These are phyloP conservation scores for Spilarctia lutea DNA, from an alignment of 2,888 invertebrate species.

Conservation along the genomic window DNA sequence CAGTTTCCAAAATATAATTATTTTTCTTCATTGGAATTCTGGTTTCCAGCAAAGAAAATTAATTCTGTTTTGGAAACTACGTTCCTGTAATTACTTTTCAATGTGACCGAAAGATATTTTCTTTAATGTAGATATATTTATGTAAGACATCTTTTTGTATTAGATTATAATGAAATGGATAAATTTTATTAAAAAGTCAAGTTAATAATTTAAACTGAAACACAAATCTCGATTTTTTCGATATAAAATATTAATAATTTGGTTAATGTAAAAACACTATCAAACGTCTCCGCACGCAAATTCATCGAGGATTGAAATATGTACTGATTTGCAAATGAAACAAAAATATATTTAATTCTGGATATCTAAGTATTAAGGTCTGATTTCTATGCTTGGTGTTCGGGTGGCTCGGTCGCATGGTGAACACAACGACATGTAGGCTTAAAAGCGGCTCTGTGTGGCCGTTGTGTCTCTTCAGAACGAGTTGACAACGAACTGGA, in stretches of 20 bases:
- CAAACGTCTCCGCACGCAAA: not conserved
- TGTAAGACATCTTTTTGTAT: not conserved
- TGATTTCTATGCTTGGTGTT: slow-evolving; percentile 86
- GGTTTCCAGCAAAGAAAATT: too few relatives aligned
- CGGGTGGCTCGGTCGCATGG: slow-evolving; percentile 64
- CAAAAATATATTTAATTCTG: not conserved
- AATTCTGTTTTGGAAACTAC: not conserved
- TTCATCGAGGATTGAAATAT: slow-evolving; percentile 36
- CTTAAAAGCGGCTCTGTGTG: slow-evolving; percentile 86
- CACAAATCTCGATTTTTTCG: not conserved
- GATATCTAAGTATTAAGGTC: slow-evolving; percentile 63
- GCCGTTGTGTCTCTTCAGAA: slow-evolving; percentile 90
- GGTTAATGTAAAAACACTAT: not conserved
- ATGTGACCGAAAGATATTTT: too few relatives aligned
- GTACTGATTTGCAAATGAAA: slow-evolving; percentile 2
- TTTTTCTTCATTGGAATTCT: too few relatives aligned
- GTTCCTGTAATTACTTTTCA: too few relatives aligned
- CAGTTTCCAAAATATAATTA: too few relatives aligned
- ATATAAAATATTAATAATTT: not conserved
- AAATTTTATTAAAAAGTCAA: not conserved
- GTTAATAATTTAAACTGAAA: not conserved
- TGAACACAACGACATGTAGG: slow-evolving; percentile 77
- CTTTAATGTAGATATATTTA: not conserved
- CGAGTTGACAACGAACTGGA: slow-evolving; percentile 89
- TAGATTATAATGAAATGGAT: not conserved